Evolutionary conservation across 2,888 invertebrate genomes (phyloP).

Genomic region (Hypena proboscidalis): DNA sequence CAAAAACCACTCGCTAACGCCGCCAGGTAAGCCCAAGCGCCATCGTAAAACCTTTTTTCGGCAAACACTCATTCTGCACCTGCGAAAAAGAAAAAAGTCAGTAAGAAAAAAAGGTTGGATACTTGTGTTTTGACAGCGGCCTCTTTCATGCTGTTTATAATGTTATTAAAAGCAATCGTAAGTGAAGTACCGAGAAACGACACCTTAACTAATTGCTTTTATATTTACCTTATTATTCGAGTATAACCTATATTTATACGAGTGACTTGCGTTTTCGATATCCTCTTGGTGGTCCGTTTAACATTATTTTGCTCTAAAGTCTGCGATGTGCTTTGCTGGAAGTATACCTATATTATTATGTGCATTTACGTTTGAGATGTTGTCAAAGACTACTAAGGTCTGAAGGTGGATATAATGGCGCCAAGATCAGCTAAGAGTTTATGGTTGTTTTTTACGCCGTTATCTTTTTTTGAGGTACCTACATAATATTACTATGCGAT

Average conservation of each 20-base stretch:
- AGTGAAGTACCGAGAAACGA: conserved; percentile 46
- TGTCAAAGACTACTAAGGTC: too few species aligned
- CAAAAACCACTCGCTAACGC: conserved; percentile 36
- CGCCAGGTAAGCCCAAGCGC: conserved; percentile 65
- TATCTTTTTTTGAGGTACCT: too few species aligned
- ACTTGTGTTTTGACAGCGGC: conserved; percentile 79
- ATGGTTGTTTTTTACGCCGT: too few species aligned
- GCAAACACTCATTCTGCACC: conserved; percentile 63
- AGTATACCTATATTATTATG: too few species aligned
- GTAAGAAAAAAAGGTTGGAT: conserved; percentile 49
- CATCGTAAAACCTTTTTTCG: conserved; percentile 69
- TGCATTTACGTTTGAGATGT: too few species aligned
- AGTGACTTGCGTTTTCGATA: conserved; percentile 6
- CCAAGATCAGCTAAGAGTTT: too few species aligned
- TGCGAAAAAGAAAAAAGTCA: conserved; percentile 67
- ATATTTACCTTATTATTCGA: conserved; percentile 15
- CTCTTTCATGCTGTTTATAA: conserved; percentile 57
- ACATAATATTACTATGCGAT: too few species aligned
- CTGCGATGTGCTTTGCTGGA: too few species aligned
- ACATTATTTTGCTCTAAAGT: too few species aligned
- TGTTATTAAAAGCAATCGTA: conserved; percentile 54
- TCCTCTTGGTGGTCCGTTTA: conserved; percentile 5
- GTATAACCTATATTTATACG: conserved; percentile 5
- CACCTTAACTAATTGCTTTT: conserved; percentile 42
- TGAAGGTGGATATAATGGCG: too few species aligned